Evolutionary conservation across 2,888 invertebrate genomes (phyloP).

Genomic region (Drosophila siamana): DNA sequence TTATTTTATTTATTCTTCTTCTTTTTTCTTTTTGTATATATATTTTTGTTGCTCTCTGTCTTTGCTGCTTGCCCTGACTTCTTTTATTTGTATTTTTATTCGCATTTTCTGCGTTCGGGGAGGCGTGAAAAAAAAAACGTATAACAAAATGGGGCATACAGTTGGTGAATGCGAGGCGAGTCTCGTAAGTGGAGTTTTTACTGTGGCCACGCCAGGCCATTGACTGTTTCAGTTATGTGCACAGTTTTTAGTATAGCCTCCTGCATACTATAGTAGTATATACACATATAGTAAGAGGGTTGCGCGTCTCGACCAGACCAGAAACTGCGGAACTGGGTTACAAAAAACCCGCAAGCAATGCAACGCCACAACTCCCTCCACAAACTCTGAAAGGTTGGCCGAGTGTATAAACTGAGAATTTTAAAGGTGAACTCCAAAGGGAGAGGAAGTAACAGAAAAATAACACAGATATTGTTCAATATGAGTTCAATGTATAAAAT

Average conservation of each 20-base stretch:
- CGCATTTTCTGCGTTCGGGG: constrained; percentile 52
- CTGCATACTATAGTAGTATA: constrained; percentile 30
- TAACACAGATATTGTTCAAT: neutral
- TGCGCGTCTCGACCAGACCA: neutral
- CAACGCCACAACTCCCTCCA: constrained; percentile 21
- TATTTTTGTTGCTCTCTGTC: constrained; percentile 17
- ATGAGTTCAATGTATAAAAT: no score
- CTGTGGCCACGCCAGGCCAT: constrained; percentile 47
- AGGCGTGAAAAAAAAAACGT: constrained; percentile 63
- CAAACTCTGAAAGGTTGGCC: neutral
- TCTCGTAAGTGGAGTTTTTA: constrained; percentile 49
- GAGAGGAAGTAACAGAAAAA: neutral
- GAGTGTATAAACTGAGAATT: constrained; percentile 10
- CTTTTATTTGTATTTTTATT: constrained; percentile 28
- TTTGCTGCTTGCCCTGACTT: neutral
- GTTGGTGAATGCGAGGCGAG: constrained; percentile 31
- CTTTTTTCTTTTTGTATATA: no score
- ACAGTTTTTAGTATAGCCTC: constrained; percentile 22
- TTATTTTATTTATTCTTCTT: constrained; percentile 60
- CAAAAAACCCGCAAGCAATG: constrained; percentile 29
- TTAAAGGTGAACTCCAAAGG: constrained; percentile 22
- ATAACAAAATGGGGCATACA: constrained; percentile 10
- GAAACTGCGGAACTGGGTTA: constrained; percentile 41
- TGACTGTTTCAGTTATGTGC: constrained; percentile 48
- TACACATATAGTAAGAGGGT: neutral